Conservation (phyloP, 2,113 vertebrate species). For the Eira barbara region DNA sequence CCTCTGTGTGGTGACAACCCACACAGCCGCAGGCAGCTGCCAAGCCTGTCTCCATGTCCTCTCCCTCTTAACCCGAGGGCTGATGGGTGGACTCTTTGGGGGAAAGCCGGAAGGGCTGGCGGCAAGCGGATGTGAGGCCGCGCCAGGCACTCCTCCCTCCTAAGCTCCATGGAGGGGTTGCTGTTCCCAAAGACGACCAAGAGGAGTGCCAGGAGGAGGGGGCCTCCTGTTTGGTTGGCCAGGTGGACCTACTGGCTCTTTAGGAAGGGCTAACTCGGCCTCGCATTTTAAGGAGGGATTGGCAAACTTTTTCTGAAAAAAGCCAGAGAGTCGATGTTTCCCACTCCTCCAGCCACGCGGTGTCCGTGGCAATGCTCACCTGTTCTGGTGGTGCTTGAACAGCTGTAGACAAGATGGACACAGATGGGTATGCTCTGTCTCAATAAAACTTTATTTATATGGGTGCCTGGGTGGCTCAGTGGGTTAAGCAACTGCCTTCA, state of each 20-base stretch:
- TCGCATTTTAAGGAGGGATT: too few species aligned
- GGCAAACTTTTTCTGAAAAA: not conserved
- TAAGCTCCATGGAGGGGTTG: too few species aligned
- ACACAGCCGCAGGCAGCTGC: rapidly evolving
- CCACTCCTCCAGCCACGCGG: rapidly evolving
- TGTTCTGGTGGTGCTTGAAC: too few species aligned
- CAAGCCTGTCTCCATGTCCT: not conserved
- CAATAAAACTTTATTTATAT: not conserved
- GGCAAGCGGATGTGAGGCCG: rapidly evolving
- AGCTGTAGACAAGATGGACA: too few species aligned
- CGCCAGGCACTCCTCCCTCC: not conserved
- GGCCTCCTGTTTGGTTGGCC: not conserved
- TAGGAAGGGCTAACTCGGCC: not conserved
- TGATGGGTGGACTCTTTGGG: not conserved
- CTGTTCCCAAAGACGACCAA: too few species aligned
- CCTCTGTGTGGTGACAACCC: not conserved
- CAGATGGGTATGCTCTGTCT: too few species aligned
- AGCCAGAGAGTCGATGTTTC: not conserved
- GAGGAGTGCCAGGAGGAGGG: not conserved
- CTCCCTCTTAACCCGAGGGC: not conserved
- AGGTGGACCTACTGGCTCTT: not conserved
- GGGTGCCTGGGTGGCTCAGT: too few species aligned
- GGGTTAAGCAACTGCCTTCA: too few species aligned
- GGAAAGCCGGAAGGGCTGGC: not conserved
- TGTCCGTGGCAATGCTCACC: not conserved